A percentile compares a stretch with the other conserved stretches of the same genome.
Conservation (phyloP, 2,113 vertebrate species). For the Grammomys dolichurus region DNA sequence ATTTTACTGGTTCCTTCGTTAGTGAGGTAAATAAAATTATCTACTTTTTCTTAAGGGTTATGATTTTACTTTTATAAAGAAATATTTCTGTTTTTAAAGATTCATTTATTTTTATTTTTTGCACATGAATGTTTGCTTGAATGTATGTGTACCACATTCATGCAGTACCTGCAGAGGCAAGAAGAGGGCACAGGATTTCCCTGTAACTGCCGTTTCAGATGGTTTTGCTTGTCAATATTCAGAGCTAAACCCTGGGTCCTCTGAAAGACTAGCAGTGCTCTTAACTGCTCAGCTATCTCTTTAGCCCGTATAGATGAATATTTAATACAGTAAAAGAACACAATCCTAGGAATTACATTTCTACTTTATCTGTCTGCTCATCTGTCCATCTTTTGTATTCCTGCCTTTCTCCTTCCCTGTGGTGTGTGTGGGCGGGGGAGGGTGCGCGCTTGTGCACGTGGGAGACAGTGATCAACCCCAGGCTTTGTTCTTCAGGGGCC, state of each 20-base stretch:
- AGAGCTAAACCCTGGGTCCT: neutral
- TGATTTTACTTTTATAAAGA: slow-evolving; percentile 12
- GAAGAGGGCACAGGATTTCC: neutral
- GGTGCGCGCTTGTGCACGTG: neutral
- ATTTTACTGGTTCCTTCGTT: neutral
- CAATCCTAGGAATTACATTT: neutral
- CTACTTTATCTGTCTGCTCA: too few relatives aligned
- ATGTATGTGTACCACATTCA: neutral
- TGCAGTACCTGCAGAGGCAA: neutral
- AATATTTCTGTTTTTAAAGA: neutral
- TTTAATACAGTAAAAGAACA: neutral
- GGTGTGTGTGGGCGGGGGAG: neutral
- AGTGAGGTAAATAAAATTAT: slow-evolving; percentile 16
- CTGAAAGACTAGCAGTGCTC: neutral
- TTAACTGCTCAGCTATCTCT: neutral
- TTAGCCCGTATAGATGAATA: neutral
- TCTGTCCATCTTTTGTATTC: neutral
- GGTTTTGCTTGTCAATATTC: too few relatives aligned
- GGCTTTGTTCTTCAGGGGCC: neutral
- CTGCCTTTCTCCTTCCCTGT: neutral
- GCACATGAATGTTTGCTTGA: neutral
- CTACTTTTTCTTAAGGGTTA: neutral
- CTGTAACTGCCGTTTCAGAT: neutral
- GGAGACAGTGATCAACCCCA: neutral
- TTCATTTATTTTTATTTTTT: neutral